These are phyloP conservation scores for Tympanoctomys barrerae DNA, from an alignment of 2,797 vertebrate species.

Conservation along the genomic window DNA sequence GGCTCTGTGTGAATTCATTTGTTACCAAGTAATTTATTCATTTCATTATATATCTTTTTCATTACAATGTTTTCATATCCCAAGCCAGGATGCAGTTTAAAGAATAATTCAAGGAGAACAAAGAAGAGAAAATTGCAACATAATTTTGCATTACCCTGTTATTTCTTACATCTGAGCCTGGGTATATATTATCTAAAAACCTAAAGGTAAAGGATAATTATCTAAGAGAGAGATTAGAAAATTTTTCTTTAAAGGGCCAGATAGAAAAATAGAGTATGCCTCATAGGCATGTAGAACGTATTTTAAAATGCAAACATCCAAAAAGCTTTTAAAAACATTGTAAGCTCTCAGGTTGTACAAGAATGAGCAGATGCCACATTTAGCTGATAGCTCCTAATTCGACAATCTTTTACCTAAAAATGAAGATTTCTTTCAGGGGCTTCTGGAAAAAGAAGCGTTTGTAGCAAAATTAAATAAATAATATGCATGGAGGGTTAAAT, in stretches of 20 bases:
- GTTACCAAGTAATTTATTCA: neutral
- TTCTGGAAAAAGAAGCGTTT: neutral
- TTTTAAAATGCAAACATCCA: slow-evolving; percentile 34
- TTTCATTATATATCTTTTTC: neutral
- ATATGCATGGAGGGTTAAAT: neutral
- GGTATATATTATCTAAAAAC: neutral
- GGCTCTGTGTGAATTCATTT: neutral
- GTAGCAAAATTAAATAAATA: neutral
- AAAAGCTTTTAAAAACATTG: neutral
- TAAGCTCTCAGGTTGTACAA: neutral
- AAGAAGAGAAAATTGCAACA: neutral
- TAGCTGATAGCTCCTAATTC: neutral
- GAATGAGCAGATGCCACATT: neutral
- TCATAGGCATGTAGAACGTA: neutral
- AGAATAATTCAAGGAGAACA: neutral
- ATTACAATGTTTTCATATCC: neutral
- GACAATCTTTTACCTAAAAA: neutral
- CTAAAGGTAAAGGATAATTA: neutral
- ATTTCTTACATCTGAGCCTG: neutral
- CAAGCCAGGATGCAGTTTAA: neutral
- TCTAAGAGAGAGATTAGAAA: neutral
- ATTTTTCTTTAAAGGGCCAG: neutral
- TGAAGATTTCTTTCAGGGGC: neutral
- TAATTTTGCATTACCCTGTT: neutral
- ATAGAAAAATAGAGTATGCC: neutral